Conservation (phyloP, 1,140 invertebrate species). For the Ctenoplectra terminalis region DNA sequence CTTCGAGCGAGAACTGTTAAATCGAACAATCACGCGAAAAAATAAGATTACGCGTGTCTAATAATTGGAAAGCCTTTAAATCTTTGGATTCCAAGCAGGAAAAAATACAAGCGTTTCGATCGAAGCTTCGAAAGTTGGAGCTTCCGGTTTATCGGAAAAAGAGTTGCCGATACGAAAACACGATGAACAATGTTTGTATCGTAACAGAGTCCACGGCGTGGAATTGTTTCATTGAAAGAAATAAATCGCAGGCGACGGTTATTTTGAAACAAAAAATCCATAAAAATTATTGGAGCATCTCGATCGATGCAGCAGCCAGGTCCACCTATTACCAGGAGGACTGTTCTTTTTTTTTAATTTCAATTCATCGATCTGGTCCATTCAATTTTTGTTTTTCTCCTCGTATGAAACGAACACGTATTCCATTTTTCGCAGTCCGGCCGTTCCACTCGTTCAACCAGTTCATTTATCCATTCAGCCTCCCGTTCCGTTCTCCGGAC, state of each 20-base stretch:
- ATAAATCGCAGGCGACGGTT: not conserved
- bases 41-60: not conserved
- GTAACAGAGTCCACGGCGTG: not conserved
- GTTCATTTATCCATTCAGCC: not conserved
- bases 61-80: not conserved
- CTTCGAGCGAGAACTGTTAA: not conserved
- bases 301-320: slow-evolving; percentile 1
- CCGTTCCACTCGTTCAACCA: too few relatives aligned
- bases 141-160: not conserved
- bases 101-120: not conserved
- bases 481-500: not conserved
- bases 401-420: not conserved
- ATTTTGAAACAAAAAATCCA: not conserved
- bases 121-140: not conserved
- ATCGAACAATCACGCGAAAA: not conserved
- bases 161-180: too few relatives aligned
- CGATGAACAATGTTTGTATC: not conserved
- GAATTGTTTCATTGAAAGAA: not conserved
- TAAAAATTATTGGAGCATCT: not conserved
- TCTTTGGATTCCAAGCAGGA: not conserved
- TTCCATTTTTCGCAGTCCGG: not conserved
- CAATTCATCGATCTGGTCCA: not conserved
- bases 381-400: not conserved
- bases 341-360: not conserved
- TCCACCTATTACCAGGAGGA: not conserved